Conservation (phyloP, 1,140 invertebrate species). For the Camponotus pennsylvanicus region DNA sequence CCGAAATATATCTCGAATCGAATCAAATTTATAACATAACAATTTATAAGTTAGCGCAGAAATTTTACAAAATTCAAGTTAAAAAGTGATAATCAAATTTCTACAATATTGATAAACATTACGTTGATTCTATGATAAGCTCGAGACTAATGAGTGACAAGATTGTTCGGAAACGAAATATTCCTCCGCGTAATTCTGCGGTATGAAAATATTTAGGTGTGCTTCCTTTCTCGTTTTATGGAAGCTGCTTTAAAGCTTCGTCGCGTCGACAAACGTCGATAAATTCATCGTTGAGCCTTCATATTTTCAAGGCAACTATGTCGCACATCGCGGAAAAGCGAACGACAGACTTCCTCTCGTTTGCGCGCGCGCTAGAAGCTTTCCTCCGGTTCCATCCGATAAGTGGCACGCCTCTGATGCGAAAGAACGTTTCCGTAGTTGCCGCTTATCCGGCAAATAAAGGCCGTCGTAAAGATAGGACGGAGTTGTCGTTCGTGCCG, state of each 20-base stretch:
- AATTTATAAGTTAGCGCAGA: background rate
- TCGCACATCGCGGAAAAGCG: background rate
- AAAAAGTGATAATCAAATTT: background rate
- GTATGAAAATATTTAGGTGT: conserved; percentile 27
- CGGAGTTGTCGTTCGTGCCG: conserved; percentile 35
- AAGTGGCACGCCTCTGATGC: conserved; percentile 52
- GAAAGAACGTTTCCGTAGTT: conserved; percentile 62
- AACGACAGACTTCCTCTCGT: background rate
- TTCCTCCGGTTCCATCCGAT: conserved; percentile 15
- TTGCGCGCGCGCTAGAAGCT: background rate
- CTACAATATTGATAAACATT: background rate
- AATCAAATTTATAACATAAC: background rate
- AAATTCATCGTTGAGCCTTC: conserved; percentile 51
- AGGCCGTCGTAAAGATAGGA: conserved; percentile 64
- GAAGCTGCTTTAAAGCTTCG: background rate
- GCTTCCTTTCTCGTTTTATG: background rate
- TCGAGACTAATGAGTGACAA: background rate
- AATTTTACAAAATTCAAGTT: background rate
- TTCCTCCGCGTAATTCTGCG: background rate
- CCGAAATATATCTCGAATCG: background rate
- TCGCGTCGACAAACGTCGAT: conserved; percentile 53
- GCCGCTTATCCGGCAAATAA: conserved; percentile 74
- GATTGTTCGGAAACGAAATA: background rate
- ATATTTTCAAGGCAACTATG: conserved; percentile 53
- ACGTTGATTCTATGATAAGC: background rate